These are phyloP conservation scores for Champsocephalus esox DNA, from an alignment of 2,797 vertebrate species.

Conservation along the genomic window DNA sequence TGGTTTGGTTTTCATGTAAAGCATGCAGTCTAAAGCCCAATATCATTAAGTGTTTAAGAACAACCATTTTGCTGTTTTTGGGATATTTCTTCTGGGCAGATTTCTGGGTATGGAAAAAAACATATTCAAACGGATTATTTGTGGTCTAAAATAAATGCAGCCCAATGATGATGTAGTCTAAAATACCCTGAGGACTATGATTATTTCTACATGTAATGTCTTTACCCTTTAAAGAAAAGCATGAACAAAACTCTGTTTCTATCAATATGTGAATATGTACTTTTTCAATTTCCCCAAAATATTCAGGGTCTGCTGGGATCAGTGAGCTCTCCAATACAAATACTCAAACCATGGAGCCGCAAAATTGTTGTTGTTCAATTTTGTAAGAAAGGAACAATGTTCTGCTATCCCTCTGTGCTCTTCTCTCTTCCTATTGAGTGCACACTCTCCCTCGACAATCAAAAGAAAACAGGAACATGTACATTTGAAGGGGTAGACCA, in stretches of 20 bases:
- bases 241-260: background rate
- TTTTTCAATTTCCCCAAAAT: slow-evolving; percentile 3
- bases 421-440: background rate
- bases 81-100: slow-evolving; percentile 47
- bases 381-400: background rate
- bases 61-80: slow-evolving; percentile 23
- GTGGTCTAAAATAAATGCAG: slow-evolving; percentile 24
- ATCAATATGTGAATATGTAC: background rate
- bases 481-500: background rate
- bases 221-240: background rate
- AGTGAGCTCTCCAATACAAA: slow-evolving; percentile 21
- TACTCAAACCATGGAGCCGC: slow-evolving; percentile 11
- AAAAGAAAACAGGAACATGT: background rate
- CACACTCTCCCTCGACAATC: background rate
- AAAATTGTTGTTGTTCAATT: slow-evolving; percentile 13
- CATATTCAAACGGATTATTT: slow-evolving; percentile 35
- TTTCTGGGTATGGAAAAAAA: slow-evolving; percentile 6
- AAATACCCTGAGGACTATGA: slow-evolving; percentile 11
- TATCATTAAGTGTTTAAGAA: slow-evolving; percentile 26
- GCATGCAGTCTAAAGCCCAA: background rate
- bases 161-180: background rate
- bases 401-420: background rate
- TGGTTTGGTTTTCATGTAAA: slow-evolving; percentile 32
- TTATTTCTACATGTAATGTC: slow-evolving; percentile 2
- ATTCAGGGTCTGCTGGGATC: slow-evolving; percentile 18